Conservation (phyloP, 2,113 vertebrate species). For the Camarhynchus parvulus region DNA sequence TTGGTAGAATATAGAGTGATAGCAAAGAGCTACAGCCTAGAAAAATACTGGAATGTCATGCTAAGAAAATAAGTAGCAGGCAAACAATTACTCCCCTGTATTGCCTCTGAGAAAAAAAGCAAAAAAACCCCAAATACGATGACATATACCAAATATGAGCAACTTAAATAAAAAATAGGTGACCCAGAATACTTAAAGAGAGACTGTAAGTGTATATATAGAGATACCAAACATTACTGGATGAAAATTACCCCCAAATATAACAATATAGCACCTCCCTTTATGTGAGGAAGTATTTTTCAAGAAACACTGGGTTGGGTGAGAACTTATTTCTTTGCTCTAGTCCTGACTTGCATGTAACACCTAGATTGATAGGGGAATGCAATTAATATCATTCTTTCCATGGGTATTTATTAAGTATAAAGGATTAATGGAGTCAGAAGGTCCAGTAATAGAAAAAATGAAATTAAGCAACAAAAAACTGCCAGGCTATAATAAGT, state of each 20-base stretch:
- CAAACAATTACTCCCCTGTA: background rate
- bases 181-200: background rate
- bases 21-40: background rate
- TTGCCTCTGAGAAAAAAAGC: accelerated
- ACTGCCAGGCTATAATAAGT: background rate
- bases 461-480: background rate
- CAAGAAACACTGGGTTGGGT: accelerated
- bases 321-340: background rate
- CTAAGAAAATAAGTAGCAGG: background rate
- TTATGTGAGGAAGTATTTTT: background rate
- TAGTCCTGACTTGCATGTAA: background rate
- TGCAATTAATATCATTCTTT: background rate
- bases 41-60: background rate
- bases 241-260: background rate
- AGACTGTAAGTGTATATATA: background rate
- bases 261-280: background rate
- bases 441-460: background rate
- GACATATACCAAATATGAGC: background rate
- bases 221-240: background rate
- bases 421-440: background rate
- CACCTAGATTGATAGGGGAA: background rate
- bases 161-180: background rate
- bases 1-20: background rate
- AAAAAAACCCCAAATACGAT: accelerated
- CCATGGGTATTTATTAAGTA: background rate